Evolutionary conservation across 1,140 invertebrate species (phyloP).

Genomic region (Zaprionus ornatus): DNA sequence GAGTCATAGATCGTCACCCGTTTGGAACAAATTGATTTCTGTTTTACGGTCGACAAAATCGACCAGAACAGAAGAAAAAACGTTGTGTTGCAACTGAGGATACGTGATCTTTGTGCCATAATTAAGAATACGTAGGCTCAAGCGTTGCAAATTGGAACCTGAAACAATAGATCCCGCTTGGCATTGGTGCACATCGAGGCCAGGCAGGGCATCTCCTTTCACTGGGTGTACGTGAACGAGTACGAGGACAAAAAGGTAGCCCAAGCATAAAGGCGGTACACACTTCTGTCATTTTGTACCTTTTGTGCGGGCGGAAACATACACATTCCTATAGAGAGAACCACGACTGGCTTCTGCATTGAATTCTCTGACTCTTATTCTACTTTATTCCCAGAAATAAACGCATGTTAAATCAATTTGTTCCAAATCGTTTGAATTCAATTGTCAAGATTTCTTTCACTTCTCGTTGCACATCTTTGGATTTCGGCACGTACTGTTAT

Average conservation of each 20-base stretch:
- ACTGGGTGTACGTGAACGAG: neutral
- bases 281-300: constrained; percentile 23
- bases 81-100: constrained; percentile 10
- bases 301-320: constrained; percentile 36
- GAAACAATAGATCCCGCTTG: constrained; percentile 50
- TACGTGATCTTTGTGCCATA: constrained; percentile 57
- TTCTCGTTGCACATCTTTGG: constrained; percentile 46
- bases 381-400: constrained; percentile 77
- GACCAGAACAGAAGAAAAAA: constrained; percentile 34
- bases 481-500: constrained; percentile 48
- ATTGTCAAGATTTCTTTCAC: constrained; percentile 44
- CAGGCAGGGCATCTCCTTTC: neutral
- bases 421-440: constrained; percentile 75
- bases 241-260: constrained; percentile 28
- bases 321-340: constrained; percentile 8
- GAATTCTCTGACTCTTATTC: constrained; percentile 66
- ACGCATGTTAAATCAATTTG: constrained; percentile 67
- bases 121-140: constrained; percentile 59
- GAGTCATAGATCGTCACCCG: constrained; percentile 46
- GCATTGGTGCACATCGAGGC: constrained; percentile 2
- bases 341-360: neutral
- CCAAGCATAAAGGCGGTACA: constrained; percentile 31
- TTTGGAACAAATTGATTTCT: constrained; percentile 76
- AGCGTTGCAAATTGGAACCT: constrained; percentile 71
- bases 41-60: constrained; percentile 60